Evolutionary conservation across 1,140 invertebrate species (phyloP).

Genomic region (Plectrocnemia conspersa): DNA sequence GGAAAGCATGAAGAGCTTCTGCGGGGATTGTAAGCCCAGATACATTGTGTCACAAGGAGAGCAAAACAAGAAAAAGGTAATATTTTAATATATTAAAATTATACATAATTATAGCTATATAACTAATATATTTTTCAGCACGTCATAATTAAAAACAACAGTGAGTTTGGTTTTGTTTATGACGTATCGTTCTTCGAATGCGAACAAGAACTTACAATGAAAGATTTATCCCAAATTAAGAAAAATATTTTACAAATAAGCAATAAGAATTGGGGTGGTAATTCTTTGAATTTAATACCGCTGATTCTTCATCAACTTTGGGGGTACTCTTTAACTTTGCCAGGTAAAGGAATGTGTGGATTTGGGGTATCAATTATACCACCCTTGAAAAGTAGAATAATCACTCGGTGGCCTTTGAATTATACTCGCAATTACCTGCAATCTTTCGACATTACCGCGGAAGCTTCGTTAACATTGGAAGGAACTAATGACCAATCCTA

Average conservation of each 20-base stretch:
- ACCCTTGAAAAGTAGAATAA: too few relatives aligned
- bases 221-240: constrained; percentile 13
- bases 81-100: not conserved
- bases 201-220: constrained; percentile 32
- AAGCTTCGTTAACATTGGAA: not conserved
- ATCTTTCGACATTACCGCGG: too few relatives aligned
- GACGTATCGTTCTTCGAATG: constrained; percentile 39
- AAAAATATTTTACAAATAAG: constrained; percentile 15
- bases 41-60: constrained; percentile 37
- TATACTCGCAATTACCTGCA: too few relatives aligned
- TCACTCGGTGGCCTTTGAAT: too few relatives aligned
- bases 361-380: constrained; percentile 16
- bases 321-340: constrained; percentile 10
- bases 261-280: constrained; percentile 14
- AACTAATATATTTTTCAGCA: constrained; percentile 4
- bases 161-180: constrained; percentile 40
- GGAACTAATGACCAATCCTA: not conserved
- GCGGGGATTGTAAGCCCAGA: constrained; percentile 37
- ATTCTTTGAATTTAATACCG: constrained; percentile 6
- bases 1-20: constrained; percentile 37
- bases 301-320: constrained; percentile 15
- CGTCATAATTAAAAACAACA: not conserved
- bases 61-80: not conserved
- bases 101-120: not conserved
- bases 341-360: constrained; percentile 23